phyloP scores from a whole-genome alignment of 2,113 vertebrate genomes.

The Lamprologus lemairii region DNA sequence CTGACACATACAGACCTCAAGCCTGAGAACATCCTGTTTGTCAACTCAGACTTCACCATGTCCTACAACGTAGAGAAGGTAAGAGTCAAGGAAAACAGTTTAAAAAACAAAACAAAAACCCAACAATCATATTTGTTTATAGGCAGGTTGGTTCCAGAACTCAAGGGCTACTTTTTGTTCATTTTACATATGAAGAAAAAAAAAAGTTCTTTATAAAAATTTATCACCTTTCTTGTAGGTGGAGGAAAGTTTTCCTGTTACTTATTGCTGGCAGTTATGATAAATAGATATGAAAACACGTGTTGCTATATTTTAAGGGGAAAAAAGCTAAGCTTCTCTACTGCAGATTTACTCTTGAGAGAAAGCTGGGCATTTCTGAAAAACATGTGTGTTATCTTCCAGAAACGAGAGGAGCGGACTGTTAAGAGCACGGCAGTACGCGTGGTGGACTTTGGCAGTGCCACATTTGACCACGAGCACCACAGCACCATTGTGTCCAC shows the following conservation, averaged over 20 bases:
- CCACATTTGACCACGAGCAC: constrained; percentile 93
- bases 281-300: background rate
- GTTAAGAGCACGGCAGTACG: constrained; percentile 86
- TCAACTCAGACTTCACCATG: constrained; percentile 89
- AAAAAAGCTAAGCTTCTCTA: background rate
- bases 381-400: background rate
- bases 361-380: background rate
- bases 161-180: background rate
- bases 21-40: constrained; percentile 96
- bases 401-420: constrained; percentile 89
- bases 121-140: background rate
- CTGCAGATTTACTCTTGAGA: background rate
- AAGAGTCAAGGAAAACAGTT: background rate
- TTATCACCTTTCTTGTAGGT: background rate
- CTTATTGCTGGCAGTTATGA: background rate
- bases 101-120: background rate
- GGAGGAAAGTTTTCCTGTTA: background rate
- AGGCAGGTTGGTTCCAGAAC: background rate
- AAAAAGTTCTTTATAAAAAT: background rate
- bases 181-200: background rate
- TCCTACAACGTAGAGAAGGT: constrained; percentile 93
- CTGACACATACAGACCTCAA: constrained; percentile 98
- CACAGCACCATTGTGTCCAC: constrained; percentile 96
- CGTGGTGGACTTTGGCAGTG: constrained; percentile 93
- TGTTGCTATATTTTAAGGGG: background rate